Evolutionary conservation across 2,888 invertebrate genomes (phyloP).

Genomic region (Zygothrica quintamaculata): DNA sequence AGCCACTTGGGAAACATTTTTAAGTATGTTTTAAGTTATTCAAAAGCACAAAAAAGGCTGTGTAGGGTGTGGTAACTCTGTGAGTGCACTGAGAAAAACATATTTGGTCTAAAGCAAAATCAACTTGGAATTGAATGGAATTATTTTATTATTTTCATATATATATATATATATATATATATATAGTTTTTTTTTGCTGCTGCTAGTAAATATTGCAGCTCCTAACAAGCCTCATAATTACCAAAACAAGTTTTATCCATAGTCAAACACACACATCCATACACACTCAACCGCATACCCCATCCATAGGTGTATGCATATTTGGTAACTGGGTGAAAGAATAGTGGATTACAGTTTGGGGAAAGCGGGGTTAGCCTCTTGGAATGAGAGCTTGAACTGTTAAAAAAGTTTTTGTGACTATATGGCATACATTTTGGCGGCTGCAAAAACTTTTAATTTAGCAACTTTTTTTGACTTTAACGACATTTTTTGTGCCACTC

Average conservation of each 20-base stretch:
- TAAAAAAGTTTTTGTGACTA: slow-evolving; percentile 48
- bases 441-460: slow-evolving; percentile 70
- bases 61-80: no score
- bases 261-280: slow-evolving; percentile 16
- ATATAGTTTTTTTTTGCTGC: slow-evolving; percentile 24
- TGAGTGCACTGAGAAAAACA: no score
- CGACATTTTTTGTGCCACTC: not conserved
- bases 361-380: no score
- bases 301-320: not conserved
- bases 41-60: no score
- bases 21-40: no score
- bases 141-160: slow-evolving; percentile 38
- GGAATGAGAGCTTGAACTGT: slow-evolving; percentile 27
- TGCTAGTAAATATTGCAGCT: slow-evolving; percentile 11
- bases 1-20: no score
- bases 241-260: slow-evolving; percentile 39
- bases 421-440: slow-evolving; percentile 39
- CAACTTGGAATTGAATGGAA: slow-evolving; percentile 42
- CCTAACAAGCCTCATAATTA: slow-evolving; percentile 45
- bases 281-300: not conserved
- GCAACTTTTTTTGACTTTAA: slow-evolving; percentile 53
- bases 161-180: no score
- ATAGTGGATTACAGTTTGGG: no score
- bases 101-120: not conserved
- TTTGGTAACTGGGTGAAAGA: slow-evolving; percentile 5